Evolutionary conservation across 2,888 invertebrate species (phyloP).

Genomic region (Frankliniella intonsa): DNA sequence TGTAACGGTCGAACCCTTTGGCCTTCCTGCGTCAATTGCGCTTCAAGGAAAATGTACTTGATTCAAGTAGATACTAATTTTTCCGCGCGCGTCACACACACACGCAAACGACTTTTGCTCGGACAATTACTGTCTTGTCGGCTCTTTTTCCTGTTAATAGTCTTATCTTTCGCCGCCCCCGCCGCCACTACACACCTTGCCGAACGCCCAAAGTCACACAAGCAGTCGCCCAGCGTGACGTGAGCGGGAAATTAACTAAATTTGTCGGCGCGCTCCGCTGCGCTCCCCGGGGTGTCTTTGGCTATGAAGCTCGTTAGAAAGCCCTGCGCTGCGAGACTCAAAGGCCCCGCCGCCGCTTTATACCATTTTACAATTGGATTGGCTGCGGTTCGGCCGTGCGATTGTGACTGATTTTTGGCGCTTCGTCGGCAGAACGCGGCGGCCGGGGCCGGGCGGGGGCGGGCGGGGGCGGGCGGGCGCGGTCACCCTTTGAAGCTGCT

Average conservation of each 20-base stretch:
- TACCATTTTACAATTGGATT: constrained; percentile 1
- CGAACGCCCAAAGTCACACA: neutral
- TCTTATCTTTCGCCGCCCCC: too few species aligned
- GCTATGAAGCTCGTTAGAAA: too few species aligned
- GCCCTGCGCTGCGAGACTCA: neutral
- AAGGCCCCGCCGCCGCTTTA: neutral
- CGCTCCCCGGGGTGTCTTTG: neutral
- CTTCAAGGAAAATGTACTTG: too few species aligned
- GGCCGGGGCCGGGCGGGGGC: too few species aligned
- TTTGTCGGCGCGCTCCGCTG: too few species aligned
- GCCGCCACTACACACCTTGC: too few species aligned
- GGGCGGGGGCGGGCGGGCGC: neutral
- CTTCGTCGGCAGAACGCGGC: neutral
- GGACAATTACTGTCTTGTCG: too few species aligned
- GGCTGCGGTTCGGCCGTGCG: neutral
- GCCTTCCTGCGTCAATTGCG: neutral
- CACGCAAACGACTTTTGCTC: too few species aligned
- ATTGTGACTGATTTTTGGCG: neutral
- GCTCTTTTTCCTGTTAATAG: too few species aligned
- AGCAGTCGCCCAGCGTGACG: neutral
- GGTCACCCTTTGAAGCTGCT: neutral
- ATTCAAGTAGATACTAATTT: too few species aligned
- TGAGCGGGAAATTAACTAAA: neutral
- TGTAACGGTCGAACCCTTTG: neutral
- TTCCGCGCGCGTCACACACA: too few species aligned